Conservation (phyloP, 1,140 invertebrate genomes). For the Agrypnia vestita region DNA sequence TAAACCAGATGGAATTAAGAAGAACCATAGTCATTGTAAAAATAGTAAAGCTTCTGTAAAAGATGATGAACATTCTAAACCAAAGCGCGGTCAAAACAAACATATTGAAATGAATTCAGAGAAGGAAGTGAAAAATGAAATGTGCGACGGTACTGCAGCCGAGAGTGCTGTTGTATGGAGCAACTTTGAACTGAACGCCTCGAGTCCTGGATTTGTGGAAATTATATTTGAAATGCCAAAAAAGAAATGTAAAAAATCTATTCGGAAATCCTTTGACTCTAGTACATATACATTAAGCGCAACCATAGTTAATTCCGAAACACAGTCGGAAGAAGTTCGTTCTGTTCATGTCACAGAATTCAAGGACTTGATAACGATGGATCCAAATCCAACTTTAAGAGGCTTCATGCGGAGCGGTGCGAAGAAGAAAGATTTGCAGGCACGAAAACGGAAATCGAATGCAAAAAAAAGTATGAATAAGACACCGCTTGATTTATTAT, state of each 20-base stretch:
- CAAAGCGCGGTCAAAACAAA: not conserved
- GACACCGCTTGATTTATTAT: constrained; percentile 14
- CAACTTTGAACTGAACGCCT: no score
- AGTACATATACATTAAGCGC: constrained; percentile 11
- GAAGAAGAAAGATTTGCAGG: not conserved
- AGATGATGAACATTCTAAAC: not conserved
- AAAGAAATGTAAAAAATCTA: constrained; percentile 10
- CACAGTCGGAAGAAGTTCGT: constrained; percentile 17
- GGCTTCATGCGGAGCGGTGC: not conserved
- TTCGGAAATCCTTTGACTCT: not conserved
- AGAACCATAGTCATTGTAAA: not conserved
- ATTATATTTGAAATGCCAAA: not conserved
- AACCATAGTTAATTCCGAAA: constrained; percentile 10
- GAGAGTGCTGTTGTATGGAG: no score
- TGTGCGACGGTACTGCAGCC: no score
- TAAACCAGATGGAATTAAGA: no score
- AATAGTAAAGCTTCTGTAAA: not conserved
- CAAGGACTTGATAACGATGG: constrained; percentile 26
- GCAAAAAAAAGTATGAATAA: not conserved
- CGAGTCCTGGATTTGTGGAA: no score
- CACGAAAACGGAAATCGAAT: not conserved
- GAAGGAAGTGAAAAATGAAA: no score
- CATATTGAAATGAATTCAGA: not conserved
- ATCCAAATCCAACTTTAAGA: not conserved
- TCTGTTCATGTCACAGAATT: not conserved